Evolutionary conservation across 2,888 invertebrate species (phyloP).

Genomic region (Lasioglossum vierecki): DNA sequence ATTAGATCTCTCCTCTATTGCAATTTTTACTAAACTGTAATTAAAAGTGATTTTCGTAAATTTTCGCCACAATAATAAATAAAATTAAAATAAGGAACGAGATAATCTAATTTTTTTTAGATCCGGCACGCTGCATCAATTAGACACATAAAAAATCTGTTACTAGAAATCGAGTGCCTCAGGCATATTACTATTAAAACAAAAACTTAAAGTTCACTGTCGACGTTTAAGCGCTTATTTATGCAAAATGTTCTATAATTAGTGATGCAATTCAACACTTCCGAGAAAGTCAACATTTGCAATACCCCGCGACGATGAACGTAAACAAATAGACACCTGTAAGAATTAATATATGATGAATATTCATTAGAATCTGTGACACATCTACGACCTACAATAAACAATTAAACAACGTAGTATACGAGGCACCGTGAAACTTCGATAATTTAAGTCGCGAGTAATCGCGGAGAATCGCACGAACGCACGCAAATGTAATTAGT

Average conservation of each 20-base stretch:
- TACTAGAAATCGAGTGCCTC: neutral
- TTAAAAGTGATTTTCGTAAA: neutral
- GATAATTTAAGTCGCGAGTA: neutral
- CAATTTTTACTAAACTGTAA: neutral
- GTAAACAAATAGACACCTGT: neutral
- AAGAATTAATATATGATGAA: neutral
- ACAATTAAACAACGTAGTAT: neutral
- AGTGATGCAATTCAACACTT: neutral
- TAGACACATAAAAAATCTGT: neutral
- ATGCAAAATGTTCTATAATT: neutral
- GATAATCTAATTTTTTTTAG: neutral
- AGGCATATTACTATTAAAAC: neutral
- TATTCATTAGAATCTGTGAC: neutral
- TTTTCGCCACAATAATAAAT: neutral
- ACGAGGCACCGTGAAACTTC: neutral
- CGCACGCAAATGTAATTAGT: conserved; percentile 24
- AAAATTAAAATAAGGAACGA: neutral
- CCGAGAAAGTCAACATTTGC: neutral
- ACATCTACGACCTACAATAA: neutral
- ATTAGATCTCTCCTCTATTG: neutral
- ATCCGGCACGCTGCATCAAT: neutral
- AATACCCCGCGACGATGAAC: neutral
- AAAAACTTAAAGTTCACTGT: neutral
- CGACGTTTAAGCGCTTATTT: neutral
- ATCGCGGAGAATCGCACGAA: conserved; percentile 22